These are phyloP conservation scores for Hemibagrus guttatus DNA, from an alignment of 2,797 vertebrate genomes.

Conservation along the genomic window DNA sequence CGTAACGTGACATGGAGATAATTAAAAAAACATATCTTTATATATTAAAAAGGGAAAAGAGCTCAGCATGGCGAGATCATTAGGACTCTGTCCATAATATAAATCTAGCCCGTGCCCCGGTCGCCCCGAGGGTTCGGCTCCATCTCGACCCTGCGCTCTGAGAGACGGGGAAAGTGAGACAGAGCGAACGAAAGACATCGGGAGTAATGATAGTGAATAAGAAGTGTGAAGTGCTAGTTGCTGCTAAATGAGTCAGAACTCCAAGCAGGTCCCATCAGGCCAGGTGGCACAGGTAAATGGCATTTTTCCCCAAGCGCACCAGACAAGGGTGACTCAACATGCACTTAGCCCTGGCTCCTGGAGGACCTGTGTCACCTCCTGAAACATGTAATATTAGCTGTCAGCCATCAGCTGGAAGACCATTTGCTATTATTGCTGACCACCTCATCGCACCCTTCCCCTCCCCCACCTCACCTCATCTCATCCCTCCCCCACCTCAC, in stretches of 20 bases:
- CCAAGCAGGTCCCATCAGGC: conserved; percentile 53
- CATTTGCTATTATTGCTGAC: conserved; percentile 38
- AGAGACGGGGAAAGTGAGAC: neutral
- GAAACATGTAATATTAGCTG: conserved; percentile 68
- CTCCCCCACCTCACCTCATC: neutral
- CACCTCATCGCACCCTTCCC: neutral
- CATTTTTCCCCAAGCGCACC: conserved; percentile 68
- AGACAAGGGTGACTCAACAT: conserved; percentile 69
- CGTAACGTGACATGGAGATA: conserved; percentile 73
- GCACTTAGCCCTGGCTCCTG: conserved; percentile 63
- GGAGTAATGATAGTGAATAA: conserved; percentile 32
- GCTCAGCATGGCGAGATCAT: conserved; percentile 60
- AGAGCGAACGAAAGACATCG: conserved; percentile 31
- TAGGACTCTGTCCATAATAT: conserved; percentile 69
- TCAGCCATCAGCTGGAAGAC: conserved; percentile 58
- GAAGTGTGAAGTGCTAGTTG: conserved; percentile 42
- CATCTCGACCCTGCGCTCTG: conserved; percentile 66
- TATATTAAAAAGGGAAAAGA: conserved; percentile 67
- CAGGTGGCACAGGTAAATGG: conserved; percentile 63
- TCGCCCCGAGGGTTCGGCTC: conserved; percentile 64
- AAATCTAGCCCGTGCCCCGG: conserved; percentile 65
- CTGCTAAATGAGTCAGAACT: conserved; percentile 58
- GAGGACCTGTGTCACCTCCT: conserved; percentile 59
- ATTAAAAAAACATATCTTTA: conserved; percentile 71
- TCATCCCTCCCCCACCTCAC: neutral